phyloP scores from a whole-genome alignment of 2,113 vertebrate genomes.

The Globicephala melas region DNA sequence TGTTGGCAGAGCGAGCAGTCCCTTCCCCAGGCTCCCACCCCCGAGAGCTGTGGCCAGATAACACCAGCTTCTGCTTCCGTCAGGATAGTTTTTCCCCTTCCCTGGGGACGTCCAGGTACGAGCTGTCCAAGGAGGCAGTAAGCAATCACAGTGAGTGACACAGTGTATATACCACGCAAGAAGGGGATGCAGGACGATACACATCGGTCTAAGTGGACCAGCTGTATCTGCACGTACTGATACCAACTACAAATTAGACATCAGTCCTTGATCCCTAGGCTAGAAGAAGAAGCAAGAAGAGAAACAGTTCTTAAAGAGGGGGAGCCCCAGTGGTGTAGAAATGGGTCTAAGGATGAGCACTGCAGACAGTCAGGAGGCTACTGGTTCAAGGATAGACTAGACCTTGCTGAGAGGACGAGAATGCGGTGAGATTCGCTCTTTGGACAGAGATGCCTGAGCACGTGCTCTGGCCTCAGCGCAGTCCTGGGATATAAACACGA shows the following conservation, averaged over 20 bases:
- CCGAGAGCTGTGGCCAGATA: not conserved
- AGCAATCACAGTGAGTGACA: not conserved
- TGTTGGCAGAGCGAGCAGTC: not conserved
- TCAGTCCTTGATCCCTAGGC: not conserved
- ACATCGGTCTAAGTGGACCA: accelerated
- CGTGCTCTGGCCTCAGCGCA: accelerated
- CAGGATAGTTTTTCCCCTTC: too few relatives aligned
- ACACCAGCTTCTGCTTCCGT: not conserved
- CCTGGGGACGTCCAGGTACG: accelerated
- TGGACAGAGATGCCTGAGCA: not conserved
- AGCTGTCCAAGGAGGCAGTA: not conserved
- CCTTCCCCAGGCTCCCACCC: not conserved
- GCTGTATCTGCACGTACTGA: accelerated
- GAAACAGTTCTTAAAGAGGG: not conserved
- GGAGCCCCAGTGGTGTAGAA: not conserved
- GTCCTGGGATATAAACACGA: not conserved
- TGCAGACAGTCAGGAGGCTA: too few relatives aligned
- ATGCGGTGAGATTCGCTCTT: accelerated
- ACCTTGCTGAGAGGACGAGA: not conserved
- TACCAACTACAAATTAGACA: not conserved
- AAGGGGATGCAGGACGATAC: not conserved
- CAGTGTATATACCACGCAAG: accelerated
- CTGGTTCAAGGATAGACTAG: not conserved
- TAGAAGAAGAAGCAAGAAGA: not conserved
- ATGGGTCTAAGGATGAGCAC: too few relatives aligned